Evolutionary conservation across 1,140 invertebrate genomes (phyloP), one percentile per base, ranked within the genome.

Genomic region (Rhynchophorus ferrugineus): DNA sequence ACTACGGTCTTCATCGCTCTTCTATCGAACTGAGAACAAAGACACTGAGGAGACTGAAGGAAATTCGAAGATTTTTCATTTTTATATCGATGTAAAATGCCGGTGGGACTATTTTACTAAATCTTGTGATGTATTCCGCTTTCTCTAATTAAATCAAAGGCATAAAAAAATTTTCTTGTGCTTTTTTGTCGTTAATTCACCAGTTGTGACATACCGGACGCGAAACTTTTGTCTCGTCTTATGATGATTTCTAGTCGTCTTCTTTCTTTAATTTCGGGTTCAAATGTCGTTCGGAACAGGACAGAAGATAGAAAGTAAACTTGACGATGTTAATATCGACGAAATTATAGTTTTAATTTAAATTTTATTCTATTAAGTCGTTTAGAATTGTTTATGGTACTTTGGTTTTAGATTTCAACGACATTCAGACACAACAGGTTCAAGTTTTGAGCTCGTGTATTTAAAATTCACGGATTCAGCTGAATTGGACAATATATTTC

Each of bases 91-190:
- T 7, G 19, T 3, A 16, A 3, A 21, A 29, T 39, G 5, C n/a
- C 6, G 43, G 44, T 45, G 43, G 51, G 51, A 47, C 19, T n/a
- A 18, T 37, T 44, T 37, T 37, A 44, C 34, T 19, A 46, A 24
- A 53, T 46, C 11, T 39, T 45, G 38, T 7, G 9, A 38, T 38
- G 39, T 44, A 47, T 21, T 19, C 20, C 24, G 44, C 51, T 53
- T 53, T 53, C 51, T 53, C 36, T 53, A 53, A 46, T 53, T 35
- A 46, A 53, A 53, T 53, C 14, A n/a, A 24, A 20, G 48, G 22
- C 42, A 21, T 7, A 39, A 36, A 49, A 34, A 35, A 37, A 51
- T 22, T 39, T 20, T 51, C 24, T 36, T 51, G n/a, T 29, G 7
- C 38, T 42, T 42, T 44, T 44, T 16, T 11, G 45, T 34, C 36